Evolutionary conservation across 1,140 invertebrate species (phyloP).

Genomic region (Antheraea mylitta): DNA sequence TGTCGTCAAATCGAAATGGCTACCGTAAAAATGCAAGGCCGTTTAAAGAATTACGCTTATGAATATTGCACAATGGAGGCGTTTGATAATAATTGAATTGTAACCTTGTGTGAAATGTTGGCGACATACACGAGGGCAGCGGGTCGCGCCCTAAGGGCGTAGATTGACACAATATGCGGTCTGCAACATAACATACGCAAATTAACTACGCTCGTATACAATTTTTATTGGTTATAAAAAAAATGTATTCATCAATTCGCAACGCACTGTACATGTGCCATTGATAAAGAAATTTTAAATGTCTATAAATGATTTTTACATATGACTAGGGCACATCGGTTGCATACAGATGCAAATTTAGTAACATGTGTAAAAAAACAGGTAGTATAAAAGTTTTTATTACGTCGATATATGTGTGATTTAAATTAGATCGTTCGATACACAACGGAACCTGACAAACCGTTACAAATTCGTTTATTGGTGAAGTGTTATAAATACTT

Average conservation of each 20-base stretch:
- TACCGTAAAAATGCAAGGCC: constrained; percentile 47
- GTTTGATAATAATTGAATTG: constrained; percentile 73
- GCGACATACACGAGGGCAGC: constrained; percentile 52
- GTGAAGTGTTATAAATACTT: constrained; percentile 52
- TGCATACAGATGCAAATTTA: constrained; percentile 47
- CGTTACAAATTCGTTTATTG: constrained; percentile 69
- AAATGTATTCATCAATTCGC: constrained; percentile 64
- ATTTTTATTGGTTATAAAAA: constrained; percentile 71
- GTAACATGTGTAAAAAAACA: constrained; percentile 63
- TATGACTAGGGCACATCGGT: constrained; percentile 49
- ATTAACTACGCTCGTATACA: constrained; percentile 65
- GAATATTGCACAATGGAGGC: constrained; percentile 54
- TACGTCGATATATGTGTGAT: constrained; percentile 48
- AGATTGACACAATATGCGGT: constrained; percentile 48
- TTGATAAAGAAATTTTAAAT: constrained; percentile 66
- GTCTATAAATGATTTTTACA: constrained; percentile 74
- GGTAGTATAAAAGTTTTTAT: constrained; percentile 56
- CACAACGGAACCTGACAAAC: constrained; percentile 60
- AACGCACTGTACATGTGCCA: constrained; percentile 58
- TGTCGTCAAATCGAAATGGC: constrained; percentile 49
- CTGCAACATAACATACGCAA: constrained; percentile 67
- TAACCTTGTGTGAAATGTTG: constrained; percentile 54
- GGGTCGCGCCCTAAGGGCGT: constrained; percentile 63
- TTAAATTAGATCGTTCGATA: constrained; percentile 58
- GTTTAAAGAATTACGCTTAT: constrained; percentile 54